Conservation (phyloP, 2,113 vertebrate genomes). For the Pedetes capensis region DNA sequence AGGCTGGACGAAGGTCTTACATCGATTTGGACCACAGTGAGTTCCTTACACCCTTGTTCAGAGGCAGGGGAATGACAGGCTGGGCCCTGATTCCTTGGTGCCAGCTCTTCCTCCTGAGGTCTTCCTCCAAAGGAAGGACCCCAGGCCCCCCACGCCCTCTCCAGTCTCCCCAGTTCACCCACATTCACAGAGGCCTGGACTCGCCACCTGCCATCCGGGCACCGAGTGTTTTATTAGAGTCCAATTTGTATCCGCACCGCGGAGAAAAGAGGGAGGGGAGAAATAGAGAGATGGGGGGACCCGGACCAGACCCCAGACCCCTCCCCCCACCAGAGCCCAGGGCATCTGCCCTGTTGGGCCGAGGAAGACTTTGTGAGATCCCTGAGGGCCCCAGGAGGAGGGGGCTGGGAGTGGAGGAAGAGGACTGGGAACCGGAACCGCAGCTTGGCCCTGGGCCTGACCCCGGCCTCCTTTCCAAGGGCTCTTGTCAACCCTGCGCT, state of each 20-base stretch:
- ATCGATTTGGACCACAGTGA: no score
- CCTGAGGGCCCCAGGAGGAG: slow-evolving; percentile 76
- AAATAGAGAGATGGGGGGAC: slow-evolving; percentile 39
- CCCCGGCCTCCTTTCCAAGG: neutral
- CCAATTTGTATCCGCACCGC: slow-evolving; percentile 65
- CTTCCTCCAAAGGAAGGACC: neutral
- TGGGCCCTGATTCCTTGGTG: neutral
- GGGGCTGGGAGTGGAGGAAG: slow-evolving; percentile 62
- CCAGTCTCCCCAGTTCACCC: neutral
- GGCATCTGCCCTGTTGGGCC: slow-evolving; percentile 66
- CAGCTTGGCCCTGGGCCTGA: slow-evolving; percentile 4
- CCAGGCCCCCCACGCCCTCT: neutral
- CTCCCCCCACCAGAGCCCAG: slow-evolving; percentile 56
- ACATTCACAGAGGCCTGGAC: slow-evolving; percentile 34
- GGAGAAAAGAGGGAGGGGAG: slow-evolving; percentile 52
- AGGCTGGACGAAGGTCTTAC: neutral
- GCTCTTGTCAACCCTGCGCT: neutral
- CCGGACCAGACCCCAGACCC: slow-evolving; percentile 68
- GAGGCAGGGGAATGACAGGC: neutral
- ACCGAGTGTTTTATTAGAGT: slow-evolving; percentile 73
- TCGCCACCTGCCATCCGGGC: slow-evolving; percentile 59
- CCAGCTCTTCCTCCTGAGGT: neutral
- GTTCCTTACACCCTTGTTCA: neutral
- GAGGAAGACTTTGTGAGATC: slow-evolving; percentile 79
- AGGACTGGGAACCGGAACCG: neutral